Evolutionary conservation across 2,888 invertebrate genomes (phyloP), one percentile per base, ranked within the genome.

Genomic region (Agonopterix arenella): DNA sequence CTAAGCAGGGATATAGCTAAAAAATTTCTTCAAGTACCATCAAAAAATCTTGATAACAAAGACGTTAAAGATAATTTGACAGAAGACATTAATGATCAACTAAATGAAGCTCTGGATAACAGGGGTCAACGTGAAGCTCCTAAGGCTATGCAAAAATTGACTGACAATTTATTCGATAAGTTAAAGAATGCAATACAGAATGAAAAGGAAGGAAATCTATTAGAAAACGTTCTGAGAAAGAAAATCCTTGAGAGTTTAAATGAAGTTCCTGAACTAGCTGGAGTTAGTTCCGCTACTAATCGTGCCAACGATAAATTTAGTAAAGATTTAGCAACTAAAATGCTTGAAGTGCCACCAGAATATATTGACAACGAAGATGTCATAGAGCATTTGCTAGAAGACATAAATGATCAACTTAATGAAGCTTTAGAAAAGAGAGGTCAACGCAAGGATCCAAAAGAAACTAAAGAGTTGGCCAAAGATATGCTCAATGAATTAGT

Each of bases 81-180:
- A 13, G 40, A 61, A 42, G 55, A 58, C 47, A 28, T 69, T 5
- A 51, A 18, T 11, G 53, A 63, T 40, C 71, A 65, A 66, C 48
- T 73, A 8, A 54, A 59, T 37, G 51, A 47, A 5, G 49, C 60
- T 42, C 44, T 58, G 28, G 46, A 50, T 11, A 51, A 47, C 1
- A 48, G 42, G 28, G 47, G 48, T 37, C 10, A 4, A 11, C 11
- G 18, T 8, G 18, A 61, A n/a, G 50, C 56, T 46, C 37, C 49
- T 11, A 51, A 49, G 51, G 51, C 46, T 0, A 60, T 55, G 47
- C 13, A 38, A 1, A 48, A 56, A 37, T 41, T 64, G 40, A 44
- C 54, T 11, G 46, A 51, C 43, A 55, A 52, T n/a, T 44, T 59
- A 13, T 9, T 57, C 2, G 36, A 11, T 8, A 52, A 44, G 16